These are phyloP conservation scores for Albula glossodonta DNA, from an alignment of 2,113 vertebrate species.

Conservation along the genomic window DNA sequence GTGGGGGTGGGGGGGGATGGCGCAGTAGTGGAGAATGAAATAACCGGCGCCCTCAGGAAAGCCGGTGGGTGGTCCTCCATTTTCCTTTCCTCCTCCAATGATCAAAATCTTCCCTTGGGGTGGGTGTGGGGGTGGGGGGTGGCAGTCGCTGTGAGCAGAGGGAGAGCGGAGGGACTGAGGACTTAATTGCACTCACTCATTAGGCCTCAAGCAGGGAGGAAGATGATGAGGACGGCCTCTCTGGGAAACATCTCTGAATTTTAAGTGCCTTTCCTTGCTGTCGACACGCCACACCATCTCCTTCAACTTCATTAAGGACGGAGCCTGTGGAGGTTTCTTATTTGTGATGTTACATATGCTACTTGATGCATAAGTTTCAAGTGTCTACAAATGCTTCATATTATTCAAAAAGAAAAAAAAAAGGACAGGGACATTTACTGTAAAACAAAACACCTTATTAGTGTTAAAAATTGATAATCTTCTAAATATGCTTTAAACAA, in stretches of 20 bases:
- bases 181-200: conserved; percentile 1
- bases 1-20: neutral
- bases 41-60: neutral
- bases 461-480: no score
- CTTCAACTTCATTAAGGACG: neutral
- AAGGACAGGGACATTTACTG: no score
- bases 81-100: neutral
- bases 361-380: no score
- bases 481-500: no score
- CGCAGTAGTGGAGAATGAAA: neutral
- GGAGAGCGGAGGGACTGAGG: neutral
- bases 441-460: no score
- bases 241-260: neutral
- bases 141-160: neutral
- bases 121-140: neutral
- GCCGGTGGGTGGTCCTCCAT: neutral
- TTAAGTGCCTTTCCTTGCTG: neutral
- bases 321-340: neutral
- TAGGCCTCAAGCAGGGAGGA: neutral
- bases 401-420: no score
- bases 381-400: no score
- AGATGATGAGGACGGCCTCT: neutral
- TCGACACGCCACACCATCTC: neutral
- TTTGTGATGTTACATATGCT: no score
- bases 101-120: neutral